Evolutionary conservation across 2,797 vertebrate species (phyloP).

Genomic region (Eremophila alpestris): DNA sequence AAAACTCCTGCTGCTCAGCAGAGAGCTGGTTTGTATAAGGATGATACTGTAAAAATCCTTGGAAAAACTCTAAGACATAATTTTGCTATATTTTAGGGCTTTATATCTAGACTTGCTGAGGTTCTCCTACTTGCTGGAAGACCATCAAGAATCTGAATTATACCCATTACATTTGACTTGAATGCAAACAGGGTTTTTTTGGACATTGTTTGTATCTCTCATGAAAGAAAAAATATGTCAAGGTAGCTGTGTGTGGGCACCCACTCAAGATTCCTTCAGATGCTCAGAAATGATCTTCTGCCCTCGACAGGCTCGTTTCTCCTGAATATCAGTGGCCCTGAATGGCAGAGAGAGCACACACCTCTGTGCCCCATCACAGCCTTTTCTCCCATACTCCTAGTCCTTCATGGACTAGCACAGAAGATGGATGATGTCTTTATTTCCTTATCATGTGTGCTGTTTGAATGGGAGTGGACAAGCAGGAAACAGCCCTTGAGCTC

Average conservation of each 20-base stretch:
- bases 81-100: background rate
- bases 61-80: background rate
- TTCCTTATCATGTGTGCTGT: background rate
- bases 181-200: background rate
- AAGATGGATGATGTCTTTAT: background rate
- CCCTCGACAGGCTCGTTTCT: background rate
- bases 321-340: background rate
- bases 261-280: background rate
- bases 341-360: background rate
- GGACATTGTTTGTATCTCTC: background rate
- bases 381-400: background rate
- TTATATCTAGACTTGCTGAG: background rate
- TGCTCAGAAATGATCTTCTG: background rate
- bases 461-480: background rate
- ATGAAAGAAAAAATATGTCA: background rate
- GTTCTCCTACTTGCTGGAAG: background rate
- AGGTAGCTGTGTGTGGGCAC: background rate
- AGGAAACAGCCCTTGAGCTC: background rate
- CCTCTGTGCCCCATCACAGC: rapidly evolving
- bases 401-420: background rate
- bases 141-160: background rate
- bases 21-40: background rate
- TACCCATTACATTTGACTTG: background rate
- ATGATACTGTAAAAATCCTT: background rate
- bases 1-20: background rate